phyloP scores from a whole-genome alignment of 2,797 vertebrate genomes.

The Falco naumanni region DNA sequence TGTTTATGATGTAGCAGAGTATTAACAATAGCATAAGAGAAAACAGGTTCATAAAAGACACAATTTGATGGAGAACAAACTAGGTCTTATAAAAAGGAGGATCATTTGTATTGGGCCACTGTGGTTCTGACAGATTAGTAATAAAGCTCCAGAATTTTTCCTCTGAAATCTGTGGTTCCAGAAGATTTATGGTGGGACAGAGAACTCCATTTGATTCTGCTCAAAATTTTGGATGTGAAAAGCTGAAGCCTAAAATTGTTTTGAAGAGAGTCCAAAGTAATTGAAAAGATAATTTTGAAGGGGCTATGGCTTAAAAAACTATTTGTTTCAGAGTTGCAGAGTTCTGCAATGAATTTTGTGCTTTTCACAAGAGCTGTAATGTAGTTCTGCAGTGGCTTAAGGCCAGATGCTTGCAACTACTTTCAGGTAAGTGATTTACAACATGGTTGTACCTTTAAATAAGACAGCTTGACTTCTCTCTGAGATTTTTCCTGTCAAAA shows the following conservation, averaged over 20 bases:
- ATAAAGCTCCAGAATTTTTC: conserved; percentile 11
- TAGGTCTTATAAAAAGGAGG: not conserved
- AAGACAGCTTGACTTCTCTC: not conserved
- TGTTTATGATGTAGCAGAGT: not conserved
- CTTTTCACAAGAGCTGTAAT: not conserved
- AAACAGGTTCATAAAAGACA: not conserved
- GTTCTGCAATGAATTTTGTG: not conserved
- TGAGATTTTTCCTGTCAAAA: not conserved
- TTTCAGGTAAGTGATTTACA: conserved; percentile 15
- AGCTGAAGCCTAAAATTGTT: conserved; percentile 22
- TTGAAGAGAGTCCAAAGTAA: conserved; percentile 15
- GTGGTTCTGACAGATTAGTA: conserved; percentile 11
- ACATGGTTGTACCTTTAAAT: not conserved
- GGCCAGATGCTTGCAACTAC: not conserved
- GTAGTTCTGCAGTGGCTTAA: not conserved
- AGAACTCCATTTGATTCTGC: not conserved
- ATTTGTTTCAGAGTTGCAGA: conserved; percentile 15
- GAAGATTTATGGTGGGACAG: not conserved
- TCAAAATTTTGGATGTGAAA: conserved; percentile 21
- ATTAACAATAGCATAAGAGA: not conserved
- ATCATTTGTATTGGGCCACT: not conserved
- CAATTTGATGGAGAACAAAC: not conserved
- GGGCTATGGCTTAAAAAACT: not conserved
- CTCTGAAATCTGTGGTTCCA: conserved; percentile 14
- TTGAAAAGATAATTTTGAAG: conserved; percentile 25